Base-by-base conservation (phyloP, 2,113 vertebrate species). In the Psilopogon haemacephalus region DNA sequence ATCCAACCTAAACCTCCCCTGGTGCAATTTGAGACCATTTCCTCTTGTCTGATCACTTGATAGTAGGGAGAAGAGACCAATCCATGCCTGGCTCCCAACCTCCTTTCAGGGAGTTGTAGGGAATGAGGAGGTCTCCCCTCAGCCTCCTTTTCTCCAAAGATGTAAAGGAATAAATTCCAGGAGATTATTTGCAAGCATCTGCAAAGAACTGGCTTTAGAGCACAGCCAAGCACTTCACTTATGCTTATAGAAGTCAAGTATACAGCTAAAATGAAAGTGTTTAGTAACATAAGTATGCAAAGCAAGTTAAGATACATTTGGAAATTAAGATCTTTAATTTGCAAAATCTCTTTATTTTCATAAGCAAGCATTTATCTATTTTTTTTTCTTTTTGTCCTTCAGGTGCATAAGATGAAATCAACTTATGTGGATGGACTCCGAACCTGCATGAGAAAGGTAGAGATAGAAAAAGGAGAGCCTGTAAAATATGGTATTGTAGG, bases 341-440 rank as follows among this genome's bases (percentile, higher is more conserved):
- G 59, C 65, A 83, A 89, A 55, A 60, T 74, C 5, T 42, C 7
- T 62, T 62, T 70, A 7, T 20, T 77, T 84, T 73, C 70, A 6
- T 75, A 38, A 37, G 21, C 33, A 58, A 69, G 16, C 15, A 33
- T 79, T 42, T 75, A 21, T 69, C 16, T 69, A 19, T 58, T 24
- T 32, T 46, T 69, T 93, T 93, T 54, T 63, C 42, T 69, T 93
- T 93, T 54, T 64, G 18, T 82, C 15, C 90, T 42, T 42, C 92
- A 99, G 98, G 96, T 99, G 92, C 98, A 98, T 94, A 99, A 99
- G 95, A 98, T 99, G 97, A 99, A 99, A 95, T 99, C 98, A 40
- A 97, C 98, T 21, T 99, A 98, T 55, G 96, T 99, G 50, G 99
- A 99, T 64, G 98, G 99, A 59, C 97, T 99, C 55, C 95, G 94